A percentile compares a stretch with the other conserved stretches of the same genome.
Conservation (phyloP, 2,113 vertebrate genomes). For the Monopterus albus region DNA sequence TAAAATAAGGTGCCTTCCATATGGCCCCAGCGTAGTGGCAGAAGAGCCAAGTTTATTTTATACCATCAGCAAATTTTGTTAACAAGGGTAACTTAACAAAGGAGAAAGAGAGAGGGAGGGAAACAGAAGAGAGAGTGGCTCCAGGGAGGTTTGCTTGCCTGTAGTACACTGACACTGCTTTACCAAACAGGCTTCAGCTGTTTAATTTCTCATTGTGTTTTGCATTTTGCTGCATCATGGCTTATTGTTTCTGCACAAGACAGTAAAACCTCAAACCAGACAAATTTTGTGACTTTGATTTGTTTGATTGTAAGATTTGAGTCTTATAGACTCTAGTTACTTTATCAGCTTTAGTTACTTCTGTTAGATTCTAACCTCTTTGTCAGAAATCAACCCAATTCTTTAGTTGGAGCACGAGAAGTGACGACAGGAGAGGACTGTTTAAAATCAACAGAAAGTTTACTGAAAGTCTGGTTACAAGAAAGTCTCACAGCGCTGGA, state of each 20-base stretch:
- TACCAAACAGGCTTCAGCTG: constrained; percentile 35
- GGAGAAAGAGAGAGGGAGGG: neutral
- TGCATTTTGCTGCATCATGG: constrained; percentile 54
- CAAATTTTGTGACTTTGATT: constrained; percentile 12
- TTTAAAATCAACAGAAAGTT: too few species aligned
- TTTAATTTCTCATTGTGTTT: constrained; percentile 50
- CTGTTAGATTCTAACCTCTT: too few species aligned
- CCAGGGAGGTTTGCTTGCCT: constrained; percentile 40
- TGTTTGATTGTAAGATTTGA: too few species aligned
- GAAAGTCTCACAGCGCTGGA: too few species aligned
- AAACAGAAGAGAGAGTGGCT: constrained; percentile 5
- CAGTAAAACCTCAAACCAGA: neutral
- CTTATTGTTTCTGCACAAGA: constrained; percentile 22
- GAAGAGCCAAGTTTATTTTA: constrained; percentile 56
- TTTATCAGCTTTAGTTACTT: too few species aligned
- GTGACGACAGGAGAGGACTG: too few species aligned
- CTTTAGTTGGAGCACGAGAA: too few species aligned
- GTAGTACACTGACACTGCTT: constrained; percentile 30
- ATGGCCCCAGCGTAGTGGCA: constrained; percentile 61
- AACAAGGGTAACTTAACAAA: constrained; percentile 40
- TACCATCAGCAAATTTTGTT: constrained; percentile 69
- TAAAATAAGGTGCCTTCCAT: constrained; percentile 66
- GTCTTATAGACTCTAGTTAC: too few species aligned
- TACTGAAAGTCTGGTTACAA: too few species aligned
- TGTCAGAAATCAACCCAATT: too few species aligned